phyloP scores from a whole-genome alignment of 2,113 vertebrate genomes.

The Prionailurus viverrinus region DNA sequence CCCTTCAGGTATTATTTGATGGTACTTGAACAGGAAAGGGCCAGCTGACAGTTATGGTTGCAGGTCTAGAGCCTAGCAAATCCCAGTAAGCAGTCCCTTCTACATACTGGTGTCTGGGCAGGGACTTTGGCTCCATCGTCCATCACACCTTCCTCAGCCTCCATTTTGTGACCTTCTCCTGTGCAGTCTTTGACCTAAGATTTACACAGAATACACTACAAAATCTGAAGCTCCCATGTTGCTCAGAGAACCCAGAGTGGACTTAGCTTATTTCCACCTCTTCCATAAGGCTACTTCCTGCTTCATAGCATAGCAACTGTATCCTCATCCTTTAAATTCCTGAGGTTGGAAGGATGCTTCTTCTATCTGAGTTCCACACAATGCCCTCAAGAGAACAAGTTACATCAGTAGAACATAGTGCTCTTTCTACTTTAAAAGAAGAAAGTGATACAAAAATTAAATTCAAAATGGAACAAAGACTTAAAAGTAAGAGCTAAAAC shows the following conservation, averaged over 20 bases:
- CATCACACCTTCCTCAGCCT: background rate
- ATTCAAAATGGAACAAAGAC: background rate
- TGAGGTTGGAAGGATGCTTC: background rate
- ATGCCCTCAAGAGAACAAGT: background rate
- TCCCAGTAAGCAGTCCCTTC: background rate
- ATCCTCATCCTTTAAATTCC: background rate
- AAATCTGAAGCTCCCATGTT: background rate
- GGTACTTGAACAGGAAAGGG: background rate
- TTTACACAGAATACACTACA: background rate
- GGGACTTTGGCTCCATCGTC: background rate
- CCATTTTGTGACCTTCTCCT: background rate
- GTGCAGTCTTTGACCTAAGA: background rate
- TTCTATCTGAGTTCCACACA: background rate
- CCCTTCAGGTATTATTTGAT: background rate
- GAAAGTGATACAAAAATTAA: background rate
- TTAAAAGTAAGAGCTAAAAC: background rate
- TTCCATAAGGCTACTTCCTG: background rate
- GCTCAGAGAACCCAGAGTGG: background rate
- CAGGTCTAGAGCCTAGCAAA: background rate
- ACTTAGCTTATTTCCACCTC: background rate
- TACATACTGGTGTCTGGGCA: background rate
- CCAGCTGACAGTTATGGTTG: background rate
- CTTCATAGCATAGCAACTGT: background rate
- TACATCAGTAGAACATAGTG: background rate
- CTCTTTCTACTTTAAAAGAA: background rate